phyloP scores from a whole-genome alignment of 2,888 invertebrate species.

The Synanthedon vespiformis region DNA sequence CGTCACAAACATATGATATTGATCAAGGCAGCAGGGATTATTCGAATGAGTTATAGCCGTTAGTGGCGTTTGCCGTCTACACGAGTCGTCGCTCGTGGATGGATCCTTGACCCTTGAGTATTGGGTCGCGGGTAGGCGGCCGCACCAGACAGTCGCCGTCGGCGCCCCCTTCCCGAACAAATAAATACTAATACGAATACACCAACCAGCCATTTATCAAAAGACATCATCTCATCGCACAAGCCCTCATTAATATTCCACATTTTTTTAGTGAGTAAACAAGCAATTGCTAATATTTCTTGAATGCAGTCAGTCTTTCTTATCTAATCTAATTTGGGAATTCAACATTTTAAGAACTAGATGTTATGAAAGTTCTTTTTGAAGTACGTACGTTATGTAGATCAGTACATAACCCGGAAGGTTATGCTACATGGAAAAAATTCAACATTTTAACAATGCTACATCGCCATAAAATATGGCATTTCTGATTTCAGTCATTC shows the following conservation, averaged over 20 bases:
- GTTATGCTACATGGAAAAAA: no score
- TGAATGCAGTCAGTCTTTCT: no score
- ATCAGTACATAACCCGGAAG: no score
- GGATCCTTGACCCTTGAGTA: conserved; percentile 12
- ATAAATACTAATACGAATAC: conserved; percentile 27
- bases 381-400: no score
- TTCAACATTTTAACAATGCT: no score
- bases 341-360: no score
- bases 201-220: conserved; percentile 8
- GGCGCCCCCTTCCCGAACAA: conserved; percentile 32
- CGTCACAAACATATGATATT: conserved; percentile 1
- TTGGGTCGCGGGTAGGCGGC: conserved; percentile 15
- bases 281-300: background rate
- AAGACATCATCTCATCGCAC: background rate
- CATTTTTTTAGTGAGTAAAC: background rate
- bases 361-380: no score
- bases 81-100: conserved; percentile 17
- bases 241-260: background rate
- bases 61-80: conserved; percentile 17
- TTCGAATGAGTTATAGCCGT: conserved; percentile 13
- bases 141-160: conserved; percentile 29
- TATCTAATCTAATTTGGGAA: no score
- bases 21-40: conserved; percentile 3
- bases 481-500: no score
- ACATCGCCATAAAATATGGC: no score